Base-by-base conservation (phyloP, 2,113 vertebrate genomes). In the Pangasianodon hypophthalmus region DNA sequence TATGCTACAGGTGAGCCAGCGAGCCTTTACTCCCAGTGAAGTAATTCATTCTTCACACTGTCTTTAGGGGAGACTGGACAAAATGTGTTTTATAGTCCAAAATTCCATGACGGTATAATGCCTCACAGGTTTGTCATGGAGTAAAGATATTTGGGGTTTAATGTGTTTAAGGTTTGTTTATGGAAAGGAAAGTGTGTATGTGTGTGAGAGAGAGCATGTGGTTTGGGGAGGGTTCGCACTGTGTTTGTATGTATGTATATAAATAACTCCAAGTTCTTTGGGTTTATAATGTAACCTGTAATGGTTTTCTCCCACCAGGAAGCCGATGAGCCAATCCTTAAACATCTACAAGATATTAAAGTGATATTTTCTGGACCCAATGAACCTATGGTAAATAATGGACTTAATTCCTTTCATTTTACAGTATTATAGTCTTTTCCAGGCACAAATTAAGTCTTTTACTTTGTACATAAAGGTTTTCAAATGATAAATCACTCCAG, bases 311-410 rank as follows among this genome's bases (percentile, higher is more conserved):
- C 69, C 87, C 58, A 21, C 64, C 80, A 99, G 98, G 98, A 99
- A 87, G 97, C 99, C 0, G 98, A 99, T 88, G 98, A 99, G 90
- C 97, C 98, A 16, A 99, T 99, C 93, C 93, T 99, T 92, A 99
- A 98, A 95, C 97, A 99, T 82, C 95, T 99, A 94, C 97, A 98
- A 93, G 98, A 99, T 92, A 98, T 99, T 90, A 97, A 98, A 95
- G 98, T 99, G 58, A 97, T 97, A 84, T 99, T 99, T 95, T 99
- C 98, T 71, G 98, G 97, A 85, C 97, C 98, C 1, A 97, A 96
- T 79, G 97, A 99, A 88, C 97, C 98, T 5, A 99, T 99, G 98
- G 98, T 99, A 88, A 96, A 97, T 41, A 52, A 26, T n/a, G 8
- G 32, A 64, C 50, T 6, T 37, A 24, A 21, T 6, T 41, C 32